Base-by-base conservation (phyloP, 2,888 invertebrate species). In the Capitulum mitella region DNA sequence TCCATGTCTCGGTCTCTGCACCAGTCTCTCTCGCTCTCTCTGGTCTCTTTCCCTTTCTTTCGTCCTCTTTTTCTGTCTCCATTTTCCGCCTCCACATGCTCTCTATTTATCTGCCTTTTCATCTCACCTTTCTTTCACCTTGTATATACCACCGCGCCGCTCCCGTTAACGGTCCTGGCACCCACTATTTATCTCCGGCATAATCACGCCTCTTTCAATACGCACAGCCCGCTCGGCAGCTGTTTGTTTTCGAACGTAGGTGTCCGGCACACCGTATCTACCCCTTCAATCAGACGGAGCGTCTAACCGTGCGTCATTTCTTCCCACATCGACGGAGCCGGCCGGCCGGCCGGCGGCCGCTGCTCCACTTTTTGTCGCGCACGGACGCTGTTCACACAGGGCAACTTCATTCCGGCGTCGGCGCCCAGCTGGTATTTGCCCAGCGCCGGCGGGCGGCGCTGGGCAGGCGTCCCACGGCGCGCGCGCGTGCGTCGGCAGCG, bases 121-220 rank as follows among this genome's bases (percentile, higher is more conserved):
- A 58, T 58, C 54, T 26, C 26, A n/a, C 54, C 10, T 29, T 29
- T 58, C 58, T 58, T 29, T n/a, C 8, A 10, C 29, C 10, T 29
- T 26, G 8, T n/a, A n/a, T 10, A 10, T 29, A 12, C 58, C 58
- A 29, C 58, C 29, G 58, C 29, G 29, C n/a, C n/a, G 58, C n/a
- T 58, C n/a, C n/a, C 29, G 29, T 58, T 58, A 26, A 5, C 29
- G n/a, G 58, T 29, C 10, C 58, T n/a, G 0, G 12, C 58, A 58
- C 29, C 58, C 29, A 29, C 58, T 29, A 58, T n/a, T 58, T 58
- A 58, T 10, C 29, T 1, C 10, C 10, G 10, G n/a, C n/a, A 29
- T 58, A 58, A 58, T 58, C n/a, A 58, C 29, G 58, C 58, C 29
- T 58, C 58, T 58, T 58, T 58, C 58, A 58, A 58, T 58, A 58